Percentiles rank a stretch among this genome's conserved stretches.
These are phyloP conservation scores for Linnaemya tessellans DNA, from an alignment of 2,888 invertebrate genomes.

Conservation along the genomic window DNA sequence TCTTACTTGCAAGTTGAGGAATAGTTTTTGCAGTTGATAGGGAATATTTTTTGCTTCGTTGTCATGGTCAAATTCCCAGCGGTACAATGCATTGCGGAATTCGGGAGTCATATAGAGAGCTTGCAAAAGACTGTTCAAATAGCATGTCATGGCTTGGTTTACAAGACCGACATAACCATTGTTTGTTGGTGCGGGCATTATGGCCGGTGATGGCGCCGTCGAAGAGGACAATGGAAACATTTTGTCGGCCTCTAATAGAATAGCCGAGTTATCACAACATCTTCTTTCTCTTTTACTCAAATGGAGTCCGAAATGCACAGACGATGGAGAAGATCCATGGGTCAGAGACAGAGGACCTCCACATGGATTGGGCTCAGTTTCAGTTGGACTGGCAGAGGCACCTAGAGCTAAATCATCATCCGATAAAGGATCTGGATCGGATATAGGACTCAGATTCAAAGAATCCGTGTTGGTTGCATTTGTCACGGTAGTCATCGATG, in stretches of 20 bases:
- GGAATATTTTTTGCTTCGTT: conserved; percentile 90
- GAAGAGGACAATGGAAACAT: conserved; percentile 55
- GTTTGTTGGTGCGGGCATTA: conserved; percentile 70
- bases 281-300: conserved; percentile 52
- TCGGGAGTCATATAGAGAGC: conserved; percentile 96
- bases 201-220: conserved; percentile 39
- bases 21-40: conserved; percentile 92
- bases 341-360: conserved; percentile 71
- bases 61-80: conserved; percentile 90
- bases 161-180: conserved; percentile 89
- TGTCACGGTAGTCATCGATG: conserved; percentile 72
- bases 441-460: conserved; percentile 80
- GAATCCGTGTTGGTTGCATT: conserved; percentile 75
- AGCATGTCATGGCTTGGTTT: conserved; percentile 96
- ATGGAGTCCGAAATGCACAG: conserved; percentile 41
- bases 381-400: conserved; percentile 83
- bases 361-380: conserved; percentile 75
- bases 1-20: conserved; percentile 90
- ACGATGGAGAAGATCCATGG: conserved; percentile 54
- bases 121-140: conserved; percentile 93
- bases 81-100: conserved; percentile 93
- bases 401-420: conserved; percentile 83
- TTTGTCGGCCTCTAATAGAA: conserved; percentile 46
- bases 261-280: conserved; percentile 30
- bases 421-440: conserved; percentile 79